Evolutionary conservation across 1,140 invertebrate genomes (phyloP), one percentile per base, ranked within the genome.

Genomic region (Lucilia cuprina): DNA sequence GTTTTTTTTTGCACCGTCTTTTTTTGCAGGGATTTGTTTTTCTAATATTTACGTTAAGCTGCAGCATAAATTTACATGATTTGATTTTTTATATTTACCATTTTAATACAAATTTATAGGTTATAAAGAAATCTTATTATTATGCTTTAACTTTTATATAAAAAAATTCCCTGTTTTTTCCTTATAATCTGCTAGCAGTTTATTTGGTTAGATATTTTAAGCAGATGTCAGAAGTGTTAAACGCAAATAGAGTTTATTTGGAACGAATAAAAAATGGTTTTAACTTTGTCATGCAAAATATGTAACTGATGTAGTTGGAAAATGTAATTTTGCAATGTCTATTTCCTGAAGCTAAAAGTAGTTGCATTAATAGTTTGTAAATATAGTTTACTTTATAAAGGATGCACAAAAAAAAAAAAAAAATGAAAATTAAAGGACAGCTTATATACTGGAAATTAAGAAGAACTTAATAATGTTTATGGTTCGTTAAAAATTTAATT

Each of bases 1-100:
- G 25, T 30, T 30, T 35, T 34, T 47, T 78, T 35, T 41, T 41
- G 5, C 41, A 5, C 75, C 35, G 34, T 19, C 5, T 78, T 19
- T 47, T 78, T 78, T 78, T 35, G 35, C 75, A 78, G 41, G 19
- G 77, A 80, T 80, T 50, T 80, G 41, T 49, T 80, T 49, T 80
- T 80, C 19, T 80, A 80, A 80, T 80, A 80, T 80, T 80, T 19
- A 21, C 47, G 77, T 34, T 80, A 80, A 80, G 41, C 77, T 49
- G 41, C 77, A 49, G 77, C 77, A 80, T 80, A 80, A 80, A 80
- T 80, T 80, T 49, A 80, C 77, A 80, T 80, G 41, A 80, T 80
- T 80, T 80, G 41, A 49, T 80, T 80, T 78, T 3, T 78, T 78
- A n/a, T 47, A n/a, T 8, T 47, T 17, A 5, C 9, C 77, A n/a